Evolutionary conservation across 2,113 vertebrate species (phyloP).

Genomic region (Podarcis cretensis): DNA sequence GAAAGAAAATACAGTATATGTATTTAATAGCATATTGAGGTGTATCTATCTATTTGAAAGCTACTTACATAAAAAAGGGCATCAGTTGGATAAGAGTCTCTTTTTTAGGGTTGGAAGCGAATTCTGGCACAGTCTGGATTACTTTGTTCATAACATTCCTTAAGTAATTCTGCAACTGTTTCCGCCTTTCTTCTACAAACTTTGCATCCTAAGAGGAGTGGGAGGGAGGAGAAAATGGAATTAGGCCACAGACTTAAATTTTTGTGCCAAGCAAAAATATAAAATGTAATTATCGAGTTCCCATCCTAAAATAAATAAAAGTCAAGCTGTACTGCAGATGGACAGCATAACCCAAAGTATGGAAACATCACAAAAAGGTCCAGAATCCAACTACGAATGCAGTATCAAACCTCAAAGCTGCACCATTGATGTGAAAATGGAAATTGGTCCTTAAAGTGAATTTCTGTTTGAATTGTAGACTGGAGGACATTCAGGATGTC

Average conservation of each 20-base stretch:
- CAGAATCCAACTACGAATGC: not conserved
- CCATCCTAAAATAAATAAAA: not conserved
- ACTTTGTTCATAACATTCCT: conserved; percentile 97
- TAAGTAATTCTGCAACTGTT: conserved; percentile 94
- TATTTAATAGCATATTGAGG: not conserved
- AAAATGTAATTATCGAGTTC: not conserved
- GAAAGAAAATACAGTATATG: not conserved
- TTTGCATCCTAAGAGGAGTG: conserved; percentile 87
- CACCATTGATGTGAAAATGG: not conserved
- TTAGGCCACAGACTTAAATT: not conserved
- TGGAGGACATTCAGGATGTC: too few relatives aligned
- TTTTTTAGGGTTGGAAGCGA: conserved; percentile 89
- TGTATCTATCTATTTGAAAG: not conserved
- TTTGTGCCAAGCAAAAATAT: not conserved
- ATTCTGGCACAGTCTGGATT: conserved; percentile 92
- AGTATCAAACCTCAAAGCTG: not conserved
- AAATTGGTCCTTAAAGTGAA: too few relatives aligned
- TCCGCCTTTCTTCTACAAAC: conserved; percentile 95
- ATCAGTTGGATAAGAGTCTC: conserved; percentile 90
- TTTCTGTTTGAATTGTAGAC: too few relatives aligned
- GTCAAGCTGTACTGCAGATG: not conserved
- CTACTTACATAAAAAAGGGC: conserved; percentile 95
- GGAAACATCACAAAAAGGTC: not conserved
- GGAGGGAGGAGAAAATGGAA: not conserved
- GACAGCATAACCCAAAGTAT: not conserved